Conservation (phyloP, 2,113 vertebrate genomes). For the Channa maculata region DNA sequence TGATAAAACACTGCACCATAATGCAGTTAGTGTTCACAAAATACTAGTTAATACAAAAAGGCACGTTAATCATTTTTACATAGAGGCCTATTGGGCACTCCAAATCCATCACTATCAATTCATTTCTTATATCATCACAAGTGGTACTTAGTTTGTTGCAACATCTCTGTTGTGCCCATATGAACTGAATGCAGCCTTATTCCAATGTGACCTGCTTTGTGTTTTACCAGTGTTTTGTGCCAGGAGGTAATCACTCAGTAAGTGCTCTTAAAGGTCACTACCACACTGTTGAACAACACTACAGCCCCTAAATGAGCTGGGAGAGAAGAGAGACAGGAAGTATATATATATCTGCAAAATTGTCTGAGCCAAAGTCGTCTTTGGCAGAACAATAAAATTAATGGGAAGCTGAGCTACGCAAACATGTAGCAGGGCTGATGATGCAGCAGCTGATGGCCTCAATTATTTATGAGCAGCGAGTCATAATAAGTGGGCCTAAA, state of each 20-base stretch:
- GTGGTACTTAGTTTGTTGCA: background rate
- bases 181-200: conserved; percentile 23
- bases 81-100: background rate
- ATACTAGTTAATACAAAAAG: no score
- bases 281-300: conserved; percentile 27
- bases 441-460: conserved; percentile 1
- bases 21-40: no score
- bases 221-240: conserved; percentile 1
- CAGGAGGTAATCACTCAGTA: conserved; percentile 38
- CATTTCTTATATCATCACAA: background rate
- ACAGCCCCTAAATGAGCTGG: conserved; percentile 19
- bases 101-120: background rate
- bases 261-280: conserved; percentile 54
- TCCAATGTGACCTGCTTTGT: background rate
- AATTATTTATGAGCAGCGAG: conserved; percentile 17
- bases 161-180: background rate
- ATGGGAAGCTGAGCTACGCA: background rate
- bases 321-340: background rate
- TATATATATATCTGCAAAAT: background rate
- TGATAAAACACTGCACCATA: no score
- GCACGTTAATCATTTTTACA: no score
- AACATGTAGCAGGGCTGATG: conserved; percentile 12
- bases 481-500: conserved; percentile 13
- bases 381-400: conserved; percentile 5
- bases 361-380: background rate